Conservation (phyloP, 2,113 vertebrate genomes). For the Hiodon alosoides region DNA sequence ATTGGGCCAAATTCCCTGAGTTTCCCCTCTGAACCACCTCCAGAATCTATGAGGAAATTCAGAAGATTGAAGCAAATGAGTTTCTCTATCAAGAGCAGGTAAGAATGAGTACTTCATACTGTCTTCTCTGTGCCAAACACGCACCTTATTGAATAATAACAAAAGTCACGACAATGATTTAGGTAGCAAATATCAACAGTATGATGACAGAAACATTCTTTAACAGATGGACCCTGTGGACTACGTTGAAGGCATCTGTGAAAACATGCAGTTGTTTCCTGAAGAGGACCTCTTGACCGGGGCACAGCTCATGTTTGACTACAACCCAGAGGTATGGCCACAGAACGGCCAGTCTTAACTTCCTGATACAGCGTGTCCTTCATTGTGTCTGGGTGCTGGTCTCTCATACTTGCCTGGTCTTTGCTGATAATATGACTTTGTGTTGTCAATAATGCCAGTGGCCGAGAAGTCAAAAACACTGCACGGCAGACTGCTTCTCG, state of each 20-base stretch:
- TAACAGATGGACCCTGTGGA: slow-evolving; percentile 88
- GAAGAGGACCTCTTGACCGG: slow-evolving; percentile 89
- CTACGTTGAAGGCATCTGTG: slow-evolving; percentile 88
- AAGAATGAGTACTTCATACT: neutral
- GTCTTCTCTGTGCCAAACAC: too few relatives aligned
- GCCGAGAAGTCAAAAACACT: too few relatives aligned
- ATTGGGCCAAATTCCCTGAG: neutral
- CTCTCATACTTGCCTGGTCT: too few relatives aligned
- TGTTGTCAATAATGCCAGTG: too few relatives aligned
- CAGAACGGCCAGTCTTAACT: too few relatives aligned
- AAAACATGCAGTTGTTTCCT: slow-evolving; percentile 92
- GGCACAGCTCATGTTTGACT: slow-evolving; percentile 93
- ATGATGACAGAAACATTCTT: slow-evolving; percentile 18
- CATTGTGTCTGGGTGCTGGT: too few relatives aligned
- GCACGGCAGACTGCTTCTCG: slow-evolving; percentile 22
- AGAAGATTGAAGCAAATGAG: slow-evolving; percentile 93
- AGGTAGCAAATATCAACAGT: too few relatives aligned
- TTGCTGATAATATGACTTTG: too few relatives aligned
- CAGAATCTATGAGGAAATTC: slow-evolving; percentile 95
- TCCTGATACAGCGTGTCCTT: too few relatives aligned
- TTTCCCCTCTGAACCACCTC: slow-evolving; percentile 17
- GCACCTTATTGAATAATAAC: too few relatives aligned
- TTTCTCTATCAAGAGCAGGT: slow-evolving; percentile 97
- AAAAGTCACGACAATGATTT: too few relatives aligned
- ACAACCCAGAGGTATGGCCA: slow-evolving; percentile 68